Evolutionary conservation across 2,113 vertebrate species (phyloP), one percentile per base, ranked within the genome.

Genomic region (Anhinga rufa): DNA sequence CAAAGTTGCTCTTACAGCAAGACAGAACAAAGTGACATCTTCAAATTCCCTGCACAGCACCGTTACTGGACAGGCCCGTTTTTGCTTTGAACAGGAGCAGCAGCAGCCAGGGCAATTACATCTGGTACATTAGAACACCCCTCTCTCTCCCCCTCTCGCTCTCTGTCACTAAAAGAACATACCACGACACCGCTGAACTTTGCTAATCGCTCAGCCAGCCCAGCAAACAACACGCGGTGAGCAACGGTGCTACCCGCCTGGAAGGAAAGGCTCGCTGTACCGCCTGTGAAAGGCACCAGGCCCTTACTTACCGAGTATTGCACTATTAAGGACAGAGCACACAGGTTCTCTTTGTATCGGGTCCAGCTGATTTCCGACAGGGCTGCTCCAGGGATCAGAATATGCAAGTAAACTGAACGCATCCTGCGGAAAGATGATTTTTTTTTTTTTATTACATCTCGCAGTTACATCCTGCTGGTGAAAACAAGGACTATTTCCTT

Each of bases 271-370:
- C 4, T 3, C 10, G 9, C 20, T 1, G 0, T 1, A 46, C 58
- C 54, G 8, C 7, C 8, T 5, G 0, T 4, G 31, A 48, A n/a
- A 48, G 10, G 6, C 44, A 7, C 22, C 22, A 4, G 44, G 36
- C 42, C 42, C 96, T 42, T 68, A 98, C 98, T 94, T 82, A 99
- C 99, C 99, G 97, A 99, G 96, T 99, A 99, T 99, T 99, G 99
- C 99, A 99, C 99, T 99, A 98, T 99, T 99, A 51, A 99, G 99
- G 42, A 99, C 99, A 75, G 99, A 99, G 98, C 99, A 99, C 93
- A 99, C 99, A 2, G 99, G 99, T 97, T 99, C 99, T 97, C 99
- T 99, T 95, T 99, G 99, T 94, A 99, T 99, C 29, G 99, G 98
- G 92, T 99, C 99, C 86, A 99, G 98, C 94, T 99, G 99, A 93